Evolutionary conservation across 1,140 invertebrate genomes (phyloP).

Genomic region (Subanguina moxae): DNA sequence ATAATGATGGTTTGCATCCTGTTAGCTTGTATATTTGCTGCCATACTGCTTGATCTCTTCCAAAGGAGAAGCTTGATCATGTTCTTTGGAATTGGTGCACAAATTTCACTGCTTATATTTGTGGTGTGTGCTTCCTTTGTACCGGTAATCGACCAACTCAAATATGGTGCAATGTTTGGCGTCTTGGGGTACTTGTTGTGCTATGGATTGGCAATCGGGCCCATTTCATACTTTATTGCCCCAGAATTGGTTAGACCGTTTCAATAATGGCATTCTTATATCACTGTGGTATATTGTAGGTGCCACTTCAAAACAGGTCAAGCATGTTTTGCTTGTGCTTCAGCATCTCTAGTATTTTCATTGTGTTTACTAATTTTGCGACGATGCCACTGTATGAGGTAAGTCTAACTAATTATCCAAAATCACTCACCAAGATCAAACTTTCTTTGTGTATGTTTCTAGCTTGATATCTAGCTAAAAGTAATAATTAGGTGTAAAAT

Average conservation of each 20-base stretch:
- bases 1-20: constrained; percentile 50
- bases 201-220: constrained; percentile 48
- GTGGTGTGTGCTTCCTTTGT: constrained; percentile 30
- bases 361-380: constrained; percentile 52
- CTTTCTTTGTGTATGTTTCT: no score
- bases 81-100: constrained; percentile 31
- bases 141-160: constrained; percentile 5
- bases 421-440: no score
- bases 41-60: constrained; percentile 42
- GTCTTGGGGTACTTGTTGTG: constrained; percentile 38
- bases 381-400: constrained; percentile 48
- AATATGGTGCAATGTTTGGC: constrained; percentile 42
- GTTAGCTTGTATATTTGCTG: constrained; percentile 43
- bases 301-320: constrained; percentile 46
- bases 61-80: constrained; percentile 45
- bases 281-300: background rate
- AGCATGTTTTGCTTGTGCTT: constrained; percentile 56
- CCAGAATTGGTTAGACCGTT: constrained; percentile 40
- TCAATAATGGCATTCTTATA: background rate
- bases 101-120: constrained; percentile 39
- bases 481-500: no score
- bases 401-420: no score
- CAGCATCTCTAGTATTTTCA: constrained; percentile 46
- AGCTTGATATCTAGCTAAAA: no score
- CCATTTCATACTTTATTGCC: constrained; percentile 55